Percentiles rank a stretch among this genome's conserved stretches.
Conservation (phyloP, 2,797 vertebrate species). For the Falco rusticolus region DNA sequence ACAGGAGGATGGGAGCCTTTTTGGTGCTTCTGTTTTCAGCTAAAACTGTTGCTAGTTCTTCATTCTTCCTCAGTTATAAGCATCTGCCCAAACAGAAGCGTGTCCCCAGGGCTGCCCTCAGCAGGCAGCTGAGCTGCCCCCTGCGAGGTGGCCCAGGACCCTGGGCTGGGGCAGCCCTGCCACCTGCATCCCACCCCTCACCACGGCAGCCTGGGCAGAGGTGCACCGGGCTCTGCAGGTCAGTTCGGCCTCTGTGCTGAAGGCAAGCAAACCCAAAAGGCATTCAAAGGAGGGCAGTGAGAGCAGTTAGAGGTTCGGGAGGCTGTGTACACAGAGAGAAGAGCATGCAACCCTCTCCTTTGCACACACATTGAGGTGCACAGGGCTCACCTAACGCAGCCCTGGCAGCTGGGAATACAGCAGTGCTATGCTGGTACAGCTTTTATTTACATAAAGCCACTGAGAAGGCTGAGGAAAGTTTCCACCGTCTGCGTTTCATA, state of each 20-base stretch:
- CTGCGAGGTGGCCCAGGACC: background rate
- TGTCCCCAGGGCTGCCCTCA: background rate
- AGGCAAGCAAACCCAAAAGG: no score
- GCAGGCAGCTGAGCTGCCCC: background rate
- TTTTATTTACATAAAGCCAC: no score
- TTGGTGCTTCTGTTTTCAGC: background rate
- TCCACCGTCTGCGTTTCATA: background rate
- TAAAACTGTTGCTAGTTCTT: background rate
- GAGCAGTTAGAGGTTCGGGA: background rate
- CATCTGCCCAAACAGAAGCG: rapidly evolving
- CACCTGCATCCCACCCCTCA: rapidly evolving
- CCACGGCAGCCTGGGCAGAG: background rate
- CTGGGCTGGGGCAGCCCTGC: background rate
- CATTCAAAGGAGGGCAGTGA: background rate
- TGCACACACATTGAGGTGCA: rapidly evolving
- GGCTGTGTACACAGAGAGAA: rapidly evolving
- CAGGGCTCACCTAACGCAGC: background rate
- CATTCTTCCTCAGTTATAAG: rapidly evolving
- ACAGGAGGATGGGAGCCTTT: background rate
- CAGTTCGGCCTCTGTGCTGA: background rate
- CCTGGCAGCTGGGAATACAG: background rate
- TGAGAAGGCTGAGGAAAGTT: background rate
- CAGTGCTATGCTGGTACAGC: rapidly evolving
- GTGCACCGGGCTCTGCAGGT: rapidly evolving
- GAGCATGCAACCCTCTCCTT: no score